phyloP scores from a whole-genome alignment of 2,888 invertebrate genomes.

The Scaeva pyrastri region DNA sequence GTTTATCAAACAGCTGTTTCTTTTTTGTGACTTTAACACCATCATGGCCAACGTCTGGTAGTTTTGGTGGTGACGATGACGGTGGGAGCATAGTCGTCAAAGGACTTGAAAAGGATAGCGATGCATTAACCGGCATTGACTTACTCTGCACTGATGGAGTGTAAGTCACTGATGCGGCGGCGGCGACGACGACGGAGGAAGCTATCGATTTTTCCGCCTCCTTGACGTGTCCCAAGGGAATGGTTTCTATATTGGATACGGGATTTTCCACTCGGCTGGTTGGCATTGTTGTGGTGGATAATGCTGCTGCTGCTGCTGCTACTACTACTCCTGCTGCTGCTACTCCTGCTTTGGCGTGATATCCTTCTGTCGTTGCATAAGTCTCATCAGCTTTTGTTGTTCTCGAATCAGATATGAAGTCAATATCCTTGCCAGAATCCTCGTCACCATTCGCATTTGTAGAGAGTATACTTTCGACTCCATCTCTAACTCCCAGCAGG shows the following conservation, averaged over 20 bases:
- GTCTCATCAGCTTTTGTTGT: slow-evolving; percentile 66
- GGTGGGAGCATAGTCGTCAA: slow-evolving; percentile 16
- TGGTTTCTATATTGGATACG: slow-evolving; percentile 59
- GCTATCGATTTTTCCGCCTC: slow-evolving; percentile 54
- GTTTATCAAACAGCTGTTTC: slow-evolving; percentile 82
- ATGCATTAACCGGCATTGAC: slow-evolving; percentile 69
- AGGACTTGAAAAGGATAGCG: slow-evolving; percentile 35
- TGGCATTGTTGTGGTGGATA: slow-evolving; percentile 66
- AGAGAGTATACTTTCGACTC: slow-evolving; percentile 35
- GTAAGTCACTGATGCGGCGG: slow-evolving; percentile 1
- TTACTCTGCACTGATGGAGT: slow-evolving; percentile 40
- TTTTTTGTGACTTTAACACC: slow-evolving; percentile 82
- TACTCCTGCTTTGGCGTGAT: slow-evolving; percentile 51
- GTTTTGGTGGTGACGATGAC: slow-evolving; percentile 28
- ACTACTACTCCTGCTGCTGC: slow-evolving; percentile 13
- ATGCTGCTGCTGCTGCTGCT: slow-evolving; percentile 28
- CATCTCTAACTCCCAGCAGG: background rate
- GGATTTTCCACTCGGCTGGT: slow-evolving; percentile 64
- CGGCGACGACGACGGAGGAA: background rate
- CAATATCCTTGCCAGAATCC: slow-evolving; percentile 68
- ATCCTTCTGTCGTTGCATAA: slow-evolving; percentile 68
- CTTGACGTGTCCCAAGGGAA: slow-evolving; percentile 26
- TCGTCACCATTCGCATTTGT: slow-evolving; percentile 44
- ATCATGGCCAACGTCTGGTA: slow-evolving; percentile 80
- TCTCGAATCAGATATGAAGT: slow-evolving; percentile 66